phyloP scores from a whole-genome alignment of 2,113 vertebrate genomes.

The Neodon shergylaensis region DNA sequence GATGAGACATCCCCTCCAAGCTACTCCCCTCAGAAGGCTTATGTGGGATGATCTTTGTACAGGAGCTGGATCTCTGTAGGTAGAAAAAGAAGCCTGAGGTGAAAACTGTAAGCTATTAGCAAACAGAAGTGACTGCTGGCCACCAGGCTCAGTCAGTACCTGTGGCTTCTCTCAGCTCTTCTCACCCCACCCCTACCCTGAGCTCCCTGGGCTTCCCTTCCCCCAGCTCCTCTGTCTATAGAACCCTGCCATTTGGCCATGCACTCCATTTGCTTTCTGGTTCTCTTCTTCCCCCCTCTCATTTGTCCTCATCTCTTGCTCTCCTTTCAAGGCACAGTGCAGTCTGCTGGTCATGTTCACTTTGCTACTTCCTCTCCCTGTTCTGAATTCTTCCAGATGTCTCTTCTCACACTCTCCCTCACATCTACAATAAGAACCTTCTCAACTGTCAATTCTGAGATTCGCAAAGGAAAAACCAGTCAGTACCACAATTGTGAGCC shows the following conservation, averaged over 20 bases:
- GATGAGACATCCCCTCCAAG: background rate
- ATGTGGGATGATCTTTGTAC: background rate
- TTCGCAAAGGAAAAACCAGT: background rate
- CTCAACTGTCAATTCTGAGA: background rate
- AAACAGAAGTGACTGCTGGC: background rate
- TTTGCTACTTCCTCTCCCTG: background rate
- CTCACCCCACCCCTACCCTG: background rate
- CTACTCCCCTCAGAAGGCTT: too few relatives aligned
- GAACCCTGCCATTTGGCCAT: background rate
- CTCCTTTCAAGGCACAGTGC: background rate
- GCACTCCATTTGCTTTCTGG: background rate
- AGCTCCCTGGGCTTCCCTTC: background rate
- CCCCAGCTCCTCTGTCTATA: background rate
- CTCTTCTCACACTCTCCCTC: background rate
- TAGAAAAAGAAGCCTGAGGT: background rate
- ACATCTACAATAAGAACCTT: background rate
- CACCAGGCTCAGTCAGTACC: background rate
- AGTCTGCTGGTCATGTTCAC: background rate
- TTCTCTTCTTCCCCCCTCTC: background rate
- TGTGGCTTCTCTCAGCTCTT: background rate
- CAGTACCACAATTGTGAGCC: background rate
- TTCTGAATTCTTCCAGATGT: background rate
- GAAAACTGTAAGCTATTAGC: background rate
- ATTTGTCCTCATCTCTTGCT: background rate
- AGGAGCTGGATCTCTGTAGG: too few relatives aligned